Conservation (phyloP, 2,113 vertebrate species). For the Eonycteris spelaea region DNA sequence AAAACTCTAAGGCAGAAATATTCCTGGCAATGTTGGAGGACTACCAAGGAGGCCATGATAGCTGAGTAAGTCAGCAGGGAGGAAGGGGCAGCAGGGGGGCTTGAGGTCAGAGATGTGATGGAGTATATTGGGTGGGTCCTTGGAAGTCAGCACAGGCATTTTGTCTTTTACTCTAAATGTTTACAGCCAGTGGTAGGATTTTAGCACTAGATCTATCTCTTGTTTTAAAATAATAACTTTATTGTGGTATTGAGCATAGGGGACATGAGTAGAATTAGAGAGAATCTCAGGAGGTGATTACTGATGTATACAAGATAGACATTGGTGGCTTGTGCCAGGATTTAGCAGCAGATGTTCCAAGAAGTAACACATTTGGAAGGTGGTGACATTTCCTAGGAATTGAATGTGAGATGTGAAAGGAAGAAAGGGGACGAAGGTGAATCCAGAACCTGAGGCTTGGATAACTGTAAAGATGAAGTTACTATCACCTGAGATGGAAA, state of each 20-base stretch:
- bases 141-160: not conserved
- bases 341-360: not conserved
- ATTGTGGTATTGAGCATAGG: not conserved
- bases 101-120: not conserved
- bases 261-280: not conserved
- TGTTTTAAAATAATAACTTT: not conserved
- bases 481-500: not conserved
- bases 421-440: not conserved
- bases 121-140: not conserved
- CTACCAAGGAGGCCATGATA: not conserved
- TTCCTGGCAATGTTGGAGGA: not conserved
- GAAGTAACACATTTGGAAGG: not conserved
- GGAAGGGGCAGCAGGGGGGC: not conserved
- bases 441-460: not conserved
- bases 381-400: not conserved
- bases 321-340: not conserved
- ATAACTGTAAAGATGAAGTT: not conserved
- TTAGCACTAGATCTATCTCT: not conserved
- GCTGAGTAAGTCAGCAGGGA: not conserved
- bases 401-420: not conserved
- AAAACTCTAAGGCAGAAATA: not conserved
- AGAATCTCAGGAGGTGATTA: not conserved
- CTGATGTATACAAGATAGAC: too few relatives aligned
- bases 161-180: not conserved
- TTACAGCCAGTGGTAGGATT: not conserved